Evolutionary conservation across 92 coral and sea anemone species (phyloP).

Genomic region (Phenganax stokvisi): DNA sequence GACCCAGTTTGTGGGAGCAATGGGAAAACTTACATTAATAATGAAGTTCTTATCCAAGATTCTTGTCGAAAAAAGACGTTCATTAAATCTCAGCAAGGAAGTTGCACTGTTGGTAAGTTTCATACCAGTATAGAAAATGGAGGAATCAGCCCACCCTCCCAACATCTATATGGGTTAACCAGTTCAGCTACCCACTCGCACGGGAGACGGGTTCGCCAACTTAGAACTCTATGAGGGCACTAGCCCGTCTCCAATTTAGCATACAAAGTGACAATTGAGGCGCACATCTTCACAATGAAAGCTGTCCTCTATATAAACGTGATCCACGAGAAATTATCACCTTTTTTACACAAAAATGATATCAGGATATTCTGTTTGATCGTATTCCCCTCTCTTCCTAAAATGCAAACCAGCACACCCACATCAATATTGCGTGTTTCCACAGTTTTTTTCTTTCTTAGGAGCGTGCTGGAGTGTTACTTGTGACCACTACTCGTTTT

Average conservation of each 20-base stretch:
- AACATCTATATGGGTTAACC: too few species aligned
- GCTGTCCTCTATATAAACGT: too few species aligned
- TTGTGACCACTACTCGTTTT: constrained; percentile 71
- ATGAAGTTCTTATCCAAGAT: constrained; percentile 53
- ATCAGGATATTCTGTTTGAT: too few species aligned
- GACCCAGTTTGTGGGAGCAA: constrained; percentile 92
- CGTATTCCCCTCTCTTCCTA: neutral
- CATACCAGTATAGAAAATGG: neutral
- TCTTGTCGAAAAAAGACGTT: constrained; percentile 61
- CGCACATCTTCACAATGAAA: too few species aligned
- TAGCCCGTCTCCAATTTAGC: too few species aligned
- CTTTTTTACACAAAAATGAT: too few species aligned
- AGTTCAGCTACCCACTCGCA: too few species aligned
- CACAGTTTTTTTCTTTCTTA: constrained; percentile 25
- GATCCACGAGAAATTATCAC: too few species aligned
- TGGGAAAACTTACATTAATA: constrained; percentile 67
- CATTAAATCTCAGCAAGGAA: constrained; percentile 66
- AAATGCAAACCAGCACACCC: neutral
- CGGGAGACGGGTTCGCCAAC: too few species aligned
- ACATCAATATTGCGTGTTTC: neutral
- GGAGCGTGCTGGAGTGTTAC: constrained; percentile 58
- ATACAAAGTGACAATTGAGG: too few species aligned
- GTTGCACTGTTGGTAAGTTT: constrained; percentile 33
- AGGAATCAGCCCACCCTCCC: neutral
- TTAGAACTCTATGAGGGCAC: too few species aligned